These are phyloP conservation scores for Solenodon paradoxus DNA, from an alignment of 2,113 vertebrate genomes.

Conservation along the genomic window DNA sequence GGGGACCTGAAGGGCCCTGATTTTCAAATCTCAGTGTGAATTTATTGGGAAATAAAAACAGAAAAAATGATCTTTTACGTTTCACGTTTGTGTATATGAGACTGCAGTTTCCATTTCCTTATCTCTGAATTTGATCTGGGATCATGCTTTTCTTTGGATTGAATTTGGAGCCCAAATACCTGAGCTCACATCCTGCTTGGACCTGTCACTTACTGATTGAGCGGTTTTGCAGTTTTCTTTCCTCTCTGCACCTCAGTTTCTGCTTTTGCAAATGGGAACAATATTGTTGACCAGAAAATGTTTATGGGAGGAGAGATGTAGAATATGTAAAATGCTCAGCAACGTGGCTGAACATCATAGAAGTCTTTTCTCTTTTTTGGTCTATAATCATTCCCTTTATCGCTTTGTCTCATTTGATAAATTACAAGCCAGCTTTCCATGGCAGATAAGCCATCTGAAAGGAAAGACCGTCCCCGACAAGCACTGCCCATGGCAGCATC, in stretches of 20 bases:
- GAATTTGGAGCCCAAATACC: not conserved
- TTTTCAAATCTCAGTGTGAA: not conserved
- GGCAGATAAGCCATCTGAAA: not conserved
- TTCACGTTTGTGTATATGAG: not conserved
- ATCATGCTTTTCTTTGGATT: not conserved
- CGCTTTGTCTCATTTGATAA: not conserved
- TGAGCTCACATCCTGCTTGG: not conserved
- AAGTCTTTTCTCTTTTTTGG: not conserved
- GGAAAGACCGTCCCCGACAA: not conserved
- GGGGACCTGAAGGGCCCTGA: not conserved
- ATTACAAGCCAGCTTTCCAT: not conserved
- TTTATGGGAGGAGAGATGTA: not conserved
- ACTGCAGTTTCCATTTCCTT: not conserved
- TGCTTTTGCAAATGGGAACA: not conserved
- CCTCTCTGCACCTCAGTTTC: not conserved
- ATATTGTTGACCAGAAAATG: not conserved
- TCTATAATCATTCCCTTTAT: not conserved
- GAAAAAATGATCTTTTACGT: not conserved
- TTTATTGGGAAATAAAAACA: not conserved
- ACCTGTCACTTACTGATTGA: not conserved
- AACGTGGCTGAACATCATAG: not conserved
- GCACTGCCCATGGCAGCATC: not conserved
- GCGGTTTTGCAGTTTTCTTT: not conserved
- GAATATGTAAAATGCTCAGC: not conserved
- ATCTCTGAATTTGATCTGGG: not conserved